A percentile compares a stretch with the other conserved stretches of the same genome.
phyloP scores from a whole-genome alignment of 2,888 invertebrate species.

The Polietes domitor region DNA sequence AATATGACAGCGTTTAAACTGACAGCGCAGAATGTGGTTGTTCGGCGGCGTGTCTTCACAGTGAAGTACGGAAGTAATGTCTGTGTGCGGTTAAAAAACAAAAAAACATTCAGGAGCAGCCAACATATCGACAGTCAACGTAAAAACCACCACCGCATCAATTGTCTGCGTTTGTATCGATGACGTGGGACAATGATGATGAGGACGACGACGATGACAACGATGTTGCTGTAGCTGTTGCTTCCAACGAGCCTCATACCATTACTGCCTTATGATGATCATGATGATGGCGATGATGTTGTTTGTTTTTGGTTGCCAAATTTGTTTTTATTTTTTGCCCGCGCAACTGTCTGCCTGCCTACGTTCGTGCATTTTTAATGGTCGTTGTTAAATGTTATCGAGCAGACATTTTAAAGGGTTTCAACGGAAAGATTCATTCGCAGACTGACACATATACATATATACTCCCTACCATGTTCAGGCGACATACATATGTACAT shows the following conservation, averaged over 20 bases:
- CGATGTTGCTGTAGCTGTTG: slow-evolving; percentile 21
- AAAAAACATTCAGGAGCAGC: neutral
- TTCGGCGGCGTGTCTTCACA: neutral
- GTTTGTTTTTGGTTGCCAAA: neutral
- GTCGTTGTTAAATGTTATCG: neutral
- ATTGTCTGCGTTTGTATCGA: neutral
- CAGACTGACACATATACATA: neutral
- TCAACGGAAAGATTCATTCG: neutral
- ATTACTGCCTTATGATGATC: neutral
- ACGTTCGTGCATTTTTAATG: neutral
- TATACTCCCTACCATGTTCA: too few relatives aligned
- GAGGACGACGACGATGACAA: neutral
- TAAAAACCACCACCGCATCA: neutral
- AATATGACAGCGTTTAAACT: neutral
- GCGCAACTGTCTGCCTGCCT: neutral
- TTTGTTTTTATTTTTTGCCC: neutral
- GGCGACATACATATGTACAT: neutral
- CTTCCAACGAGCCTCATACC: neutral
- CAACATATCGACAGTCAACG: neutral
- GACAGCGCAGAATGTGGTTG: neutral
- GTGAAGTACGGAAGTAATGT: neutral
- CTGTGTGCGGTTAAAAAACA: neutral
- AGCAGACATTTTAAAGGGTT: slow-evolving; percentile 24
- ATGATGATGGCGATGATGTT: neutral
- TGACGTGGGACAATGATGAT: neutral